Percentiles rank a stretch among this genome's conserved stretches.
phyloP scores from a whole-genome alignment of 2,113 vertebrate genomes.

The Psephotus haematonotus region DNA sequence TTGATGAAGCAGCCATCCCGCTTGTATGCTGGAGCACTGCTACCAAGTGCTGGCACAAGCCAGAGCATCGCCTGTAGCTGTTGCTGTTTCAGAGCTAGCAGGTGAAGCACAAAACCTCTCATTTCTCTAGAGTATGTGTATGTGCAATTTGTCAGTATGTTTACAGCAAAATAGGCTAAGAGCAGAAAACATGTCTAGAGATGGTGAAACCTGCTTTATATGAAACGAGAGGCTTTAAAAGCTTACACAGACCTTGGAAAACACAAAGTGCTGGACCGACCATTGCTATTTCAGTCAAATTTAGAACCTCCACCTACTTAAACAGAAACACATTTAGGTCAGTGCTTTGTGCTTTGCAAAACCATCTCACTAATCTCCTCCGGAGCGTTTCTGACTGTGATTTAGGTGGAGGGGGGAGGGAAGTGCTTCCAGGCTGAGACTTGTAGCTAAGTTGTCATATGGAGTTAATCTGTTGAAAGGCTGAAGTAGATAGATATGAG shows the following conservation, averaged over 20 bases:
- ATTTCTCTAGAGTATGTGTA: neutral
- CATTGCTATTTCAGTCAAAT: neutral
- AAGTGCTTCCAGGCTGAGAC: conserved; percentile 24
- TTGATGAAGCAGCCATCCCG: neutral
- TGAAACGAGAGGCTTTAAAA: neutral
- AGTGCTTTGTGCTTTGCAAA: conserved; percentile 20
- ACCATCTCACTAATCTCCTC: neutral
- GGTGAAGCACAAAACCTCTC: neutral
- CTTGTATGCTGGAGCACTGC: neutral
- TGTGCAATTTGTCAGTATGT: neutral
- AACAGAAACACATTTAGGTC: conserved; percentile 27
- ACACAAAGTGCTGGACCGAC: neutral
- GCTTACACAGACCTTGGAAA: neutral
- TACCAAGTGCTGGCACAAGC: neutral
- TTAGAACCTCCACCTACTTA: conserved; percentile 21
- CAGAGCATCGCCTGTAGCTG: neutral
- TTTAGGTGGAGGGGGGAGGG: neutral
- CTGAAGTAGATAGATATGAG: neutral
- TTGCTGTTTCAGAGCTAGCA: neutral
- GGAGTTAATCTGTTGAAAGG: conserved; percentile 21
- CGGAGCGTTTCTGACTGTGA: neutral
- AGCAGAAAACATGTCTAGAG: neutral
- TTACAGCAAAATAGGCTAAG: neutral
- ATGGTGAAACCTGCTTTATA: neutral
- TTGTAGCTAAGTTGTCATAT: neutral